These are phyloP conservation scores for Pterocles burchelli DNA, from an alignment of 2,113 vertebrate genomes.

Conservation along the genomic window DNA sequence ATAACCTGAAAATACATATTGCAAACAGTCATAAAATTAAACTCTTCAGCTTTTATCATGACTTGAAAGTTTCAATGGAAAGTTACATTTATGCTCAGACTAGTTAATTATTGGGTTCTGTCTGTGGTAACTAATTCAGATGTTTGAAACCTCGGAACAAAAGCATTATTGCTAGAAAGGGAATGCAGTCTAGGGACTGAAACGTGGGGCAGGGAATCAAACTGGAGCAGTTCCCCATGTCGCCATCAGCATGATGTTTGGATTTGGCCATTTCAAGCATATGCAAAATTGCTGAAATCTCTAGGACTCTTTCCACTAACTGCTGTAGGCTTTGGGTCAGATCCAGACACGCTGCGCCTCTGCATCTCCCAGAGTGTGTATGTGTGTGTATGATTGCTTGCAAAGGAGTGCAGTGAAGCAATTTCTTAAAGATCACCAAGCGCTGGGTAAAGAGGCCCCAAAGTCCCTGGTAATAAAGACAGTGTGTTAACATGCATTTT, in stretches of 20 bases:
- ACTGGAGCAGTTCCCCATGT: not conserved
- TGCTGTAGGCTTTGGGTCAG: not conserved
- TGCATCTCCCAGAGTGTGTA: not conserved
- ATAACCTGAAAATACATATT: not conserved
- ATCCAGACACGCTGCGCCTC: not conserved
- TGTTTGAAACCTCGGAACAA: constrained; percentile 24
- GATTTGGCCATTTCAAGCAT: not conserved
- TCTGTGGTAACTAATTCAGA: not conserved
- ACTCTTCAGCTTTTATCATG: not conserved
- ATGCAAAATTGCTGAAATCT: not conserved
- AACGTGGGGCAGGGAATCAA: not conserved
- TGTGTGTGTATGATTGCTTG: not conserved
- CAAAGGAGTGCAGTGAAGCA: not conserved
- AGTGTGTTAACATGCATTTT: not conserved
- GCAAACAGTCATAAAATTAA: not conserved
- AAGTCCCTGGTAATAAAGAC: not conserved
- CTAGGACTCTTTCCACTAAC: not conserved
- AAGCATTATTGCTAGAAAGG: not conserved
- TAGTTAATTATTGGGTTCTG: not conserved
- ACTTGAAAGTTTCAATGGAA: not conserved
- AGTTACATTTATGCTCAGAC: not conserved
- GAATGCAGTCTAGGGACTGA: not conserved
- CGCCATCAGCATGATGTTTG: not conserved
- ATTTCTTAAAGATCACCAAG: not conserved
- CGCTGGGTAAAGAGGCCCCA: not conserved